phyloP scores from a whole-genome alignment of 2,888 invertebrate species.

The Ptychoptera albimana region DNA sequence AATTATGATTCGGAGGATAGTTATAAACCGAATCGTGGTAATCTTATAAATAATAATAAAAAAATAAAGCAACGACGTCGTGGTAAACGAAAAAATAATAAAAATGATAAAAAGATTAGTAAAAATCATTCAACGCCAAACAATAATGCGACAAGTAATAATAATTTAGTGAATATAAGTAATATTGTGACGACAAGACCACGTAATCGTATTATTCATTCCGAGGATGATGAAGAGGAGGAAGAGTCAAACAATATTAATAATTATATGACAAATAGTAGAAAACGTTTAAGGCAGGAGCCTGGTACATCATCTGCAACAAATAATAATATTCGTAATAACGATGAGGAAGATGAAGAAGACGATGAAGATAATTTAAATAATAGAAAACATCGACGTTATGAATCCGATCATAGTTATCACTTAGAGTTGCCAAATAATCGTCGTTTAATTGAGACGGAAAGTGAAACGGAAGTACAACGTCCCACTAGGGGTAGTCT shows the following conservation, averaged over 20 bases:
- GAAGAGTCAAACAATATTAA: background rate
- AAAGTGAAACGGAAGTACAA: conserved; percentile 20
- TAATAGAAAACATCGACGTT: conserved; percentile 15
- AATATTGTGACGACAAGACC: no score
- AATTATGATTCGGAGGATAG: conserved; percentile 38
- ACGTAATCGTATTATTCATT: conserved; percentile 5
- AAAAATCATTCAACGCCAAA: background rate
- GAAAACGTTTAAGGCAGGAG: background rate
- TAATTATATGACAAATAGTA: background rate
- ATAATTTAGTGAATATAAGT: background rate
- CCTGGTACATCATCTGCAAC: background rate
- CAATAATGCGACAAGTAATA: background rate
- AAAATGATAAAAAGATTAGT: conserved; percentile 9
- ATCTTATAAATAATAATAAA: conserved; percentile 18
- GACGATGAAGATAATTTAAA: background rate
- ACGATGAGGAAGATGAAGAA: background rate
- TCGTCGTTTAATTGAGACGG: conserved; percentile 18
- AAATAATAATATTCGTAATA: conserved; percentile 6
- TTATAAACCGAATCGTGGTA: conserved; percentile 32
- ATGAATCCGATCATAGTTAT: conserved; percentile 30
- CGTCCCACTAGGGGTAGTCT: conserved; percentile 25
- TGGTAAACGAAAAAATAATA: conserved; percentile 12
- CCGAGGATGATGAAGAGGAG: conserved; percentile 13
- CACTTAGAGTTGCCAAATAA: conserved; percentile 21
- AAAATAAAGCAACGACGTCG: conserved; percentile 13